Percentiles rank a stretch among this genome's conserved stretches.
These are phyloP conservation scores for Gymnocypris eckloni DNA, from an alignment of 2,797 vertebrate species.

Conservation along the genomic window DNA sequence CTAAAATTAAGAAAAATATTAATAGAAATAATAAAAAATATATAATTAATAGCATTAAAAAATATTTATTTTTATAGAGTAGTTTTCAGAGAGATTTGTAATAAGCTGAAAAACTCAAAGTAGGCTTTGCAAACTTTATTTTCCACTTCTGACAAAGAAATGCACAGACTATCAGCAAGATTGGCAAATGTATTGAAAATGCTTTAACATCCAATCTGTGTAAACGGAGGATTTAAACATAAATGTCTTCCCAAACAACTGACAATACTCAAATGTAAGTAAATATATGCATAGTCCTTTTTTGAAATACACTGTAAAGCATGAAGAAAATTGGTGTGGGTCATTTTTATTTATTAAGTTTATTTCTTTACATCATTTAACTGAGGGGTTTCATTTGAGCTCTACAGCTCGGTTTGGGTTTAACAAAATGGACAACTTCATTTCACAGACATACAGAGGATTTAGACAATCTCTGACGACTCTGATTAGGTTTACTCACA, in stretches of 20 bases:
- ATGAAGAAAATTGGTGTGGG: neutral
- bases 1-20: no score
- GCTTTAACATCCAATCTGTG: slow-evolving; percentile 67
- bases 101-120: slow-evolving; percentile 23
- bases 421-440: slow-evolving; percentile 21
- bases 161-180: slow-evolving; percentile 72
- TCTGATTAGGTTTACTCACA: slow-evolving; percentile 25
- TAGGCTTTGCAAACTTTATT: slow-evolving; percentile 69
- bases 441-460: slow-evolving; percentile 27
- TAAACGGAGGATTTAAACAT: slow-evolving; percentile 60
- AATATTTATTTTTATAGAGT: neutral
- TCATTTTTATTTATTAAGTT: neutral
- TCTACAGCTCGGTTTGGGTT: neutral
- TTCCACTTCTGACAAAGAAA: slow-evolving; percentile 63
- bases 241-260: slow-evolving; percentile 33
- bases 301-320: slow-evolving; percentile 10
- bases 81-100: neutral
- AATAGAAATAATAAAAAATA: neutral
- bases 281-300: neutral
- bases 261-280: slow-evolving; percentile 14
- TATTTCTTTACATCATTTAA: neutral
- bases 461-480: slow-evolving; percentile 22
- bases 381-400: neutral
- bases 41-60: neutral
- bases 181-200: slow-evolving; percentile 69